These are phyloP conservation scores for Selene dorsalis DNA, from an alignment of 2,797 vertebrate species.

Conservation along the genomic window DNA sequence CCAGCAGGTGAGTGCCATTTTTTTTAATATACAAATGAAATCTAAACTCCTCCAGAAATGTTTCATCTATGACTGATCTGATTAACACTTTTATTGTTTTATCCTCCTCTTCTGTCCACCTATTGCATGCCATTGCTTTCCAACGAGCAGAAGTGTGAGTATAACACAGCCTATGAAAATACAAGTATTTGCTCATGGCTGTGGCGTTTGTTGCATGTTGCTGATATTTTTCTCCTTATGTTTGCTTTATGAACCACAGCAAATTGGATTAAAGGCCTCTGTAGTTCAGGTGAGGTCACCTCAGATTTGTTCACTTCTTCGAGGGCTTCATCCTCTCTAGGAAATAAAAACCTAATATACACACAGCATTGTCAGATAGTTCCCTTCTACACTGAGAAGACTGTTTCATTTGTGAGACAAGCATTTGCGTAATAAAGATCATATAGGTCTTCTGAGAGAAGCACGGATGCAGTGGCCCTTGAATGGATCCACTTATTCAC, in stretches of 20 bases:
- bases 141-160: conserved; percentile 84
- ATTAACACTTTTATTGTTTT: conserved; percentile 12
- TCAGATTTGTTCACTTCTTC: conserved; percentile 36
- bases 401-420: not conserved
- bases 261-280: conserved; percentile 65
- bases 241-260: conserved; percentile 55
- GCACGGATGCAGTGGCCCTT: not conserved
- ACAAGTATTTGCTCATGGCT: not conserved
- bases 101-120: conserved; percentile 22
- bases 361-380: not conserved
- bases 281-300: conserved; percentile 70
- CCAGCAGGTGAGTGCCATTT: conserved; percentile 82
- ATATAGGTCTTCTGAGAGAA: not conserved
- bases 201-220: conserved; percentile 29
- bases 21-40: not conserved
- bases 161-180: conserved; percentile 6
- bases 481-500: conserved; percentile 14
- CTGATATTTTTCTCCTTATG: conserved; percentile 38
- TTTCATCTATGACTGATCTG: not conserved
- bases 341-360: not conserved
- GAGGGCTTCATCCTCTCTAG: conserved; percentile 3
- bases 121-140: conserved; percentile 16
- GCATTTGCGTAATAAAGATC: not conserved
- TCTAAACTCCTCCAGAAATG: conserved; percentile 7
- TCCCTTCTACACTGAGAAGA: not conserved